phyloP scores from a whole-genome alignment of 2,113 vertebrate genomes.

The Stegostoma tigrinum region DNA sequence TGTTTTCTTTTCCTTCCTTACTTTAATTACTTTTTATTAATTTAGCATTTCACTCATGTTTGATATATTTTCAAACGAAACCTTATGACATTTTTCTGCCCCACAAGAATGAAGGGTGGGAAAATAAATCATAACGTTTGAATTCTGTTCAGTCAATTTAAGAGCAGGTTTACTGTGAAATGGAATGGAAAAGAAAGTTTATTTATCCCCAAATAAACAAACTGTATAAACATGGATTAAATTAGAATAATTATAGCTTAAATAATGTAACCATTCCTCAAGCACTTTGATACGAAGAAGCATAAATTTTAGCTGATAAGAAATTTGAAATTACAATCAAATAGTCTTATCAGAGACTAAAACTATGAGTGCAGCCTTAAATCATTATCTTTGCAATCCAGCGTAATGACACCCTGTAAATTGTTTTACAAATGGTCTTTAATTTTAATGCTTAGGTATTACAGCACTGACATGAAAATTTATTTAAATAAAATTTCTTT shows the following conservation, averaged over 20 bases:
- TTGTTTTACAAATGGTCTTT: background rate
- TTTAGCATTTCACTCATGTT: background rate
- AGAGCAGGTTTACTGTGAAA: background rate
- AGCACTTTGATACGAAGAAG: background rate
- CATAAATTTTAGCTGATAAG: no score
- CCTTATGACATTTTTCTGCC: background rate
- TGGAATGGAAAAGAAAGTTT: background rate
- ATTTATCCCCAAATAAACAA: background rate
- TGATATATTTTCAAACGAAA: background rate
- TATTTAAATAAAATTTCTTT: background rate
- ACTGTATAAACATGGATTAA: background rate
- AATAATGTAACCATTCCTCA: background rate
- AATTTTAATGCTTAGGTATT: background rate
- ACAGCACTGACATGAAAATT: background rate
- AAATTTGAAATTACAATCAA: no score
- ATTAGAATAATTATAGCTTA: background rate
- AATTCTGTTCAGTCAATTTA: background rate
- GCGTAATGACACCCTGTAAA: background rate
- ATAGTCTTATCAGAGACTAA: background rate
- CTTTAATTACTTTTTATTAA: background rate
- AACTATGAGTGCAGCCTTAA: background rate
- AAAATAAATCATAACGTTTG: no score
- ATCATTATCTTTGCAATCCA: background rate
- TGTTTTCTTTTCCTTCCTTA: background rate
- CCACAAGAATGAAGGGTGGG: no score